Percentiles rank a stretch among this genome's conserved stretches.
Conservation (phyloP, 2,888 invertebrate species). For the Agrilus mali region DNA sequence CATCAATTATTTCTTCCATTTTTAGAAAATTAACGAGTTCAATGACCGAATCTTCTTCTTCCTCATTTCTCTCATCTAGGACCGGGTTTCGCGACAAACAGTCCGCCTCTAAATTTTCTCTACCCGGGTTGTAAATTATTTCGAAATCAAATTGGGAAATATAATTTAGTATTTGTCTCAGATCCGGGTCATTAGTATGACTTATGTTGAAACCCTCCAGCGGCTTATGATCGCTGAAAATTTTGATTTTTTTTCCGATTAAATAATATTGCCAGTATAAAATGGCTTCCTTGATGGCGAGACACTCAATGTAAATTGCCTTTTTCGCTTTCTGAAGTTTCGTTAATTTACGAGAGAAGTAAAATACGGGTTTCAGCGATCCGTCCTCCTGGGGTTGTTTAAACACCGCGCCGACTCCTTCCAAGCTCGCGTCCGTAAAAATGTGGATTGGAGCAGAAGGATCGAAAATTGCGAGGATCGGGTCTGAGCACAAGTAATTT, state of each 20-base stretch:
- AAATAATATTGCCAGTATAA: constrained; percentile 17
- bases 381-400: constrained; percentile 9
- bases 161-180: constrained; percentile 13
- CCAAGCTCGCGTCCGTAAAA: constrained; percentile 10
- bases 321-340: constrained; percentile 16
- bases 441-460: constrained; percentile 5
- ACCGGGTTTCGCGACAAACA: constrained; percentile 12
- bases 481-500: constrained; percentile 2
- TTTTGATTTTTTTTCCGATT: constrained; percentile 14
- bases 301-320: constrained; percentile 16
- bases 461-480: too few relatives aligned
- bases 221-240: constrained; percentile 16
- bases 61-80: constrained; percentile 6
- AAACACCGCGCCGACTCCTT: constrained; percentile 16
- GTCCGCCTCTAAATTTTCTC: constrained; percentile 12
- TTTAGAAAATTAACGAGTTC: background rate
- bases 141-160: constrained; percentile 14
- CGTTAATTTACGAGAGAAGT: constrained; percentile 15
- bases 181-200: constrained; percentile 15
- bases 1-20: constrained; percentile 4
- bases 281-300: constrained; percentile 16
- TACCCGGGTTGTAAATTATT: constrained; percentile 13
- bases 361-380: background rate
- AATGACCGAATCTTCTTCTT: background rate
- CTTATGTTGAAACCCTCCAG: constrained; percentile 13